phyloP scores from a whole-genome alignment of 2,113 vertebrate genomes.

The Egretta garzetta region DNA sequence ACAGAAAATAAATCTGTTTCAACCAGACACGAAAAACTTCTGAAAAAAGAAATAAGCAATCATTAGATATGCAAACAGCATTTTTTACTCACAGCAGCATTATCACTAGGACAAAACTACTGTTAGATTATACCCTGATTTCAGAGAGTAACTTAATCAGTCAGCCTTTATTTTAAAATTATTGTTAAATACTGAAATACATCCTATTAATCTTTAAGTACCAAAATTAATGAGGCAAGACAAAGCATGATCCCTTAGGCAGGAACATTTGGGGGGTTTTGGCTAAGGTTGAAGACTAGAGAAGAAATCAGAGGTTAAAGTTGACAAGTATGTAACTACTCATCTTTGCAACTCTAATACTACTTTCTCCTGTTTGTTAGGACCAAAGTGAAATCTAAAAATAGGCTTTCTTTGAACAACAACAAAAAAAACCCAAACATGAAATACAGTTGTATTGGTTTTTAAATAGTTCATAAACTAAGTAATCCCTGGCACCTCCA shows the following conservation, averaged over 20 bases:
- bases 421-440: not conserved
- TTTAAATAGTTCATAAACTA: not conserved
- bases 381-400: not conserved
- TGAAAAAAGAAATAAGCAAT: not conserved
- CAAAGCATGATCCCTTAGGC: not conserved
- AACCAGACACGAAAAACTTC: not conserved
- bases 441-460: accelerated
- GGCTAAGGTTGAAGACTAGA: not conserved
- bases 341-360: not conserved
- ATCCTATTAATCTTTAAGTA: not conserved
- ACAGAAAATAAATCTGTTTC: not conserved
- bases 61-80: not conserved
- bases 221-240: not conserved
- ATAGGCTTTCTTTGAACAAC: not conserved
- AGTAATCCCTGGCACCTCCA: not conserved
- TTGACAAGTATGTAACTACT: not conserved
- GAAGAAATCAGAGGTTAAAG: not conserved
- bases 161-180: not conserved
- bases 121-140: not conserved
- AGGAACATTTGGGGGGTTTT: not conserved
- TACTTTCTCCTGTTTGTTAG: not conserved
- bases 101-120: not conserved
- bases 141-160: not conserved
- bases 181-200: not conserved
- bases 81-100: not conserved